Evolutionary conservation across 2,888 invertebrate species (phyloP).

Genomic region (Dicyrtomina minuta): DNA sequence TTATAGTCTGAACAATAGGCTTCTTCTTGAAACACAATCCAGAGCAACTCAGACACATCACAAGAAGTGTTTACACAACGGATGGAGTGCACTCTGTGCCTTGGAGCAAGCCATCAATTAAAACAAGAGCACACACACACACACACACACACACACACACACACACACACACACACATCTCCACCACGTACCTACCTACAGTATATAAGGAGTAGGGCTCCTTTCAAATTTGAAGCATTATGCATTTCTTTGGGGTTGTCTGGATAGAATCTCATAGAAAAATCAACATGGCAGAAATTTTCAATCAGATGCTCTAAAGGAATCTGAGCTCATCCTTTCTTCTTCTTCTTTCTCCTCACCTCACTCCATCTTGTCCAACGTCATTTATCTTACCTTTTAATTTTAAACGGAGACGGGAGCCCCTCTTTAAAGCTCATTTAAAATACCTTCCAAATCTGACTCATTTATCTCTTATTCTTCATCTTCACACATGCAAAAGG

Average conservation of each 20-base stretch:
- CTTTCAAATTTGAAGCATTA: slow-evolving; percentile 10
- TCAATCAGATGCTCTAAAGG: slow-evolving; percentile 12
- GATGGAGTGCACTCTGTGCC: slow-evolving; percentile 6
- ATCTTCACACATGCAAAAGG: not conserved
- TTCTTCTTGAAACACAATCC: too few relatives aligned
- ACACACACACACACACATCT: not conserved
- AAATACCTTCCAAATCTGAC: slow-evolving; percentile 24
- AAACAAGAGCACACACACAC: not conserved
- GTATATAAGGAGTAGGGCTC: too few relatives aligned
- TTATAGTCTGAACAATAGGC: not conserved
- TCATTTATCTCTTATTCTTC: slow-evolving; percentile 20
- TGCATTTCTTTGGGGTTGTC: not conserved
- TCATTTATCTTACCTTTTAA: slow-evolving; percentile 17
- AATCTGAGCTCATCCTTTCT: slow-evolving; percentile 6
- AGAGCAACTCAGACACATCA: slow-evolving; percentile 5
- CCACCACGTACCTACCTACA: not conserved
- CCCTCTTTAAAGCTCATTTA: slow-evolving; percentile 23
- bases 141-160: not conserved
- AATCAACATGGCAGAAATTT: slow-evolving; percentile 9
- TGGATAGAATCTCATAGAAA: slow-evolving; percentile 15
- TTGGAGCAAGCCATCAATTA: slow-evolving; percentile 11
- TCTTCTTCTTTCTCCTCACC: not conserved
- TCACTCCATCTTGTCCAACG: slow-evolving; percentile 7
- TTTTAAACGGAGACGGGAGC: not conserved
- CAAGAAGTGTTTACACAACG: slow-evolving; percentile 1